Evolutionary conservation across 2,888 invertebrate species (phyloP), one percentile per base, ranked within the genome.

Genomic region (Lithophane ornitopus): DNA sequence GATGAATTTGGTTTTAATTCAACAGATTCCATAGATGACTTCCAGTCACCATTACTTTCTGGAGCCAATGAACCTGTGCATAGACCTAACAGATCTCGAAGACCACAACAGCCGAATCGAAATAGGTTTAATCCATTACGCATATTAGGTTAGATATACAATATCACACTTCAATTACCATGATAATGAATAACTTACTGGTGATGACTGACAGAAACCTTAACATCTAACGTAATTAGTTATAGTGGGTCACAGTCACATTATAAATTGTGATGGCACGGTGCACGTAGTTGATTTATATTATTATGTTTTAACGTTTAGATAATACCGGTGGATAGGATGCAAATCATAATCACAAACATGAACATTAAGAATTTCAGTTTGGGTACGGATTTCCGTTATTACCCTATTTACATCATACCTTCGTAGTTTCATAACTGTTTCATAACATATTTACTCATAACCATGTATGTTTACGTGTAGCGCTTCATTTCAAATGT

Each of bases 71-170:
- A 96, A 83, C 95, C 96, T 6, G 76, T 95, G 28, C 96, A 94
- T 61, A 91, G 94, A 87, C 96, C 96, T 19, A 93, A 91, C 68
- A 90, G 96, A 69, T 94, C 94, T 52, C 92, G 96, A 78, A 94
- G 95, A 89, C 95, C 95, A 34, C 94, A 94, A 78, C 91, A 91
- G 76, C 93, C 91, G 52, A 95, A 92, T 88, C 91, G 94, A 89
- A 96, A 93, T 88, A 96, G 96, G 91, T 96, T 96, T 80, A 96
- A 96, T 82, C 96, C 96, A 77, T 95, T 96, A 87, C 96, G 96
- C 85, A 96, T 96, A 87, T 91, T 96, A 94, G 96, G 96, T 91
- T 96, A 95, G 88, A 82, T 74, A 78, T 79, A 70, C 74, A 84
- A 69, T 70, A 74, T 62, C 58, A 74, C 67, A 70, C 80, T 66